Evolutionary conservation across 2,888 invertebrate genomes (phyloP).

Genomic region (Lasioglossum zephyrum): DNA sequence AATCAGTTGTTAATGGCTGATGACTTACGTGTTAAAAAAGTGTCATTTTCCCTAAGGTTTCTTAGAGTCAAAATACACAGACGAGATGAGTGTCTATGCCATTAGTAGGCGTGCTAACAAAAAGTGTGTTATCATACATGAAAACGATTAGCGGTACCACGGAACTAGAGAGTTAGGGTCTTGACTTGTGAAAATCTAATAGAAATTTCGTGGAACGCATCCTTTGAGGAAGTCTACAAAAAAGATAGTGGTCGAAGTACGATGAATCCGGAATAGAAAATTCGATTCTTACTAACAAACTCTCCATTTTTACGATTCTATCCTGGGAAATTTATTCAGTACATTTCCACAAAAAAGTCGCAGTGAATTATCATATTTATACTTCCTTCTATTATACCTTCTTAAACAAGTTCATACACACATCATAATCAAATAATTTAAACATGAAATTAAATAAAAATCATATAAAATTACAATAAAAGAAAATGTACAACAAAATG

Average conservation of each 20-base stretch:
- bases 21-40: neutral
- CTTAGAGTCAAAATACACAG: neutral
- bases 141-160: slow-evolving; percentile 31
- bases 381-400: no score
- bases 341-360: neutral
- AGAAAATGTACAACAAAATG: no score
- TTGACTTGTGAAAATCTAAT: slow-evolving; percentile 36
- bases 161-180: slow-evolving; percentile 7
- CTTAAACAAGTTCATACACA: neutral
- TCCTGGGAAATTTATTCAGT: neutral
- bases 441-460: no score
- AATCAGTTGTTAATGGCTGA: neutral
- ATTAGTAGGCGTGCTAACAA: slow-evolving; percentile 17
- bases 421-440: no score
- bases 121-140: slow-evolving; percentile 25
- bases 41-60: neutral
- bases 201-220: slow-evolving; percentile 19
- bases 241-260: neutral
- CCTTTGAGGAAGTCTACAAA: neutral
- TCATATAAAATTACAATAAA: no score
- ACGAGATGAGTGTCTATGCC: slow-evolving; percentile 3
- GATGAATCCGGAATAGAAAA: neutral
- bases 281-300: neutral
- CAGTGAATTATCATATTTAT: no score
- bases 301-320: neutral